Percentiles rank a stretch among this genome's conserved stretches.
phyloP scores from a whole-genome alignment of 2,888 invertebrate genomes.

The Mythimna albipuncta region DNA sequence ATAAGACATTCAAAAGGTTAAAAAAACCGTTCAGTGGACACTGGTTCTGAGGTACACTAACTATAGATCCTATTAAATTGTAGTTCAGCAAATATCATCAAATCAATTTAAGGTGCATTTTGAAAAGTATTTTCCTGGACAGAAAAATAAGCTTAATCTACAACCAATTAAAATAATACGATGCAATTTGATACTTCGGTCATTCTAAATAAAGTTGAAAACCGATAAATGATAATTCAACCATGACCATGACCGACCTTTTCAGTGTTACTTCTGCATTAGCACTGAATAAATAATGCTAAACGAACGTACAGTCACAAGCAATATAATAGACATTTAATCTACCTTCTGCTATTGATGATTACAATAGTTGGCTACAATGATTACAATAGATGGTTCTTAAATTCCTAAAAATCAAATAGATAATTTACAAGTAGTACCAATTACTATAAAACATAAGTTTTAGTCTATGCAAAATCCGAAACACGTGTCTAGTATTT shows the following conservation, averaged over 20 bases:
- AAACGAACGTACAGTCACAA: slow-evolving; percentile 3
- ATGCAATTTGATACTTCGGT: background rate
- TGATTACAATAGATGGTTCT: too few species aligned
- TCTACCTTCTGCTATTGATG: too few species aligned
- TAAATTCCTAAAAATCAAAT: too few species aligned
- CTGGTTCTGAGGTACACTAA: too few species aligned
- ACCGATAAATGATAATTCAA: background rate
- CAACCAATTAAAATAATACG: slow-evolving; percentile 1
- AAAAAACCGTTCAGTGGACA: too few species aligned
- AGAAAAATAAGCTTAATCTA: slow-evolving; percentile 15
- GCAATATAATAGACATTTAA: too few species aligned
- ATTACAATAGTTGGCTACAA: too few species aligned
- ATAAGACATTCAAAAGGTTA: too few species aligned
- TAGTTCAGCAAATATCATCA: background rate
- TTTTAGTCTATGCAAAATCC: too few species aligned
- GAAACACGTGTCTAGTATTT: too few species aligned
- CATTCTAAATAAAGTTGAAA: slow-evolving; percentile 9
- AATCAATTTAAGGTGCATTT: background rate
- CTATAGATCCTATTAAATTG: slow-evolving; percentile 4
- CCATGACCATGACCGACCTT: slow-evolving; percentile 39
- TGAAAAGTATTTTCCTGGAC: background rate
- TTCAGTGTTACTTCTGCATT: slow-evolving; percentile 21
- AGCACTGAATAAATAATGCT: slow-evolving; percentile 3
- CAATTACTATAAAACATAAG: too few species aligned
- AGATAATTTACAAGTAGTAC: too few species aligned